Evolutionary conservation across 2,797 vertebrate genomes (phyloP), one percentile per base, ranked within the genome.

Genomic region (Mastacembelus armatus): DNA sequence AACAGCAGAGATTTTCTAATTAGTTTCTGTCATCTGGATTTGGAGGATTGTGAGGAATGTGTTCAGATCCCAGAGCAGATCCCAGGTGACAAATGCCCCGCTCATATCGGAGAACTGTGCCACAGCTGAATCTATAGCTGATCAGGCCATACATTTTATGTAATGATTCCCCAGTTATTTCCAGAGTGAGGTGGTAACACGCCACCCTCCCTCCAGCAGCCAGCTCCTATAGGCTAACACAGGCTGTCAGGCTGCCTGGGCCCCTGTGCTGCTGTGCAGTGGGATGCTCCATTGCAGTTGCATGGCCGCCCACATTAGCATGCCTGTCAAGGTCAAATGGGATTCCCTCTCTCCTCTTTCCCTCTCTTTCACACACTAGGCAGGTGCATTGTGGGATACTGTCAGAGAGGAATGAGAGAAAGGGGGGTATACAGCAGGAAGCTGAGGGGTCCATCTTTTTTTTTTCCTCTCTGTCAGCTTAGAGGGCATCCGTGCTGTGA

Each of bases 271-370:
- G 88, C 90, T 89, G 87, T 90, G 90, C 88, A 82, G 86, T 89
- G 88, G 85, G 90, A 91, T 90, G 91, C 91, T 91, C 87, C 89
- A 87, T 85, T 91, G 88, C 89, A 88, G 91, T 91, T 89, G 89
- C 88, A 92, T 92, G 91, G 91, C 89, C 85, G 90, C 92, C 88
- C 85, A 87, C 88, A 92, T 92, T 89, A 92, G 92, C 91, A 90
- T 88, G 88, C 85, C 87, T 90, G 89, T 93, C 92, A 93, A 93
- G 92, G 92, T 93, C 92, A 93, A 92, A 93, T 89, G 90, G 88
- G 87, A 91, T 91, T 92, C 90, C 89, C 87, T 91, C 88, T 89
- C 86, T 83, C 73, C 86, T 85, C 80, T 84, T 88, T 89, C 81
- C 77, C 80, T 71, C 47, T 65, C 70, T 83, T 86, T 75, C 79